A percentile compares a stretch with the other conserved stretches of the same genome.
These are phyloP conservation scores for Trididemnum nubilum DNA, from an alignment of 23 tunicate genomes.

Conservation along the genomic window DNA sequence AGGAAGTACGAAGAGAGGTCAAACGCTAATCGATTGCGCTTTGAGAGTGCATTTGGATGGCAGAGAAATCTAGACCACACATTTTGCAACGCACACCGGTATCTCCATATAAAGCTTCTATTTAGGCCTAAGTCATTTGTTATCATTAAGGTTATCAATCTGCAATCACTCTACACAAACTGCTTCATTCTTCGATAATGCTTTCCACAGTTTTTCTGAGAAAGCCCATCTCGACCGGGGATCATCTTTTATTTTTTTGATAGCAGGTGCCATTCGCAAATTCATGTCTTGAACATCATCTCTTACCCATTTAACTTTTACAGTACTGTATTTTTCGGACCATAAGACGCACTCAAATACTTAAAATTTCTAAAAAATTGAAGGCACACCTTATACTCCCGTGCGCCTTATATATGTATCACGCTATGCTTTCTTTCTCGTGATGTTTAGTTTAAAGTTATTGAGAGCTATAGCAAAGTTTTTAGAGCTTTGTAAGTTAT, in stretches of 20 bases:
- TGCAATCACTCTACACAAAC: slow-evolving; percentile 8
- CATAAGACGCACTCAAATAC: neutral
- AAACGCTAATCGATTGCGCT: neutral
- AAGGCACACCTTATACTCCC: too few relatives aligned
- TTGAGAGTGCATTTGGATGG: neutral
- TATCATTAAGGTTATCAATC: slow-evolving; percentile 1
- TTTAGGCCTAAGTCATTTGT: neutral
- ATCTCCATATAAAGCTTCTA: neutral
- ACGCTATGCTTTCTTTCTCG: too few relatives aligned
- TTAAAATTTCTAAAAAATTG: too few relatives aligned
- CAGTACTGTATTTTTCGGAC: too few relatives aligned
- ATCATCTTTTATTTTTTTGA: neutral
- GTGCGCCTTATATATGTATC: too few relatives aligned
- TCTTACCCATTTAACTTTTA: neutral
- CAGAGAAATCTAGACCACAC: too few relatives aligned
- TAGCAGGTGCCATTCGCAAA: neutral
- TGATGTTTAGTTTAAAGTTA: too few relatives aligned
- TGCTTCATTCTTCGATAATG: slow-evolving; percentile 1
- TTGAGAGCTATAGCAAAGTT: too few relatives aligned
- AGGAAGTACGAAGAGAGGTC: neutral
- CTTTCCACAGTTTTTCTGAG: neutral
- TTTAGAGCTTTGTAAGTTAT: too few relatives aligned
- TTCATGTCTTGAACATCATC: neutral
- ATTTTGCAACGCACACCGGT: too few relatives aligned
- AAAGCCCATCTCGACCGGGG: neutral